Evolutionary conservation across 2,888 invertebrate genomes (phyloP), one percentile per base, ranked within the genome.

Genomic region (Portevinia maculata): DNA sequence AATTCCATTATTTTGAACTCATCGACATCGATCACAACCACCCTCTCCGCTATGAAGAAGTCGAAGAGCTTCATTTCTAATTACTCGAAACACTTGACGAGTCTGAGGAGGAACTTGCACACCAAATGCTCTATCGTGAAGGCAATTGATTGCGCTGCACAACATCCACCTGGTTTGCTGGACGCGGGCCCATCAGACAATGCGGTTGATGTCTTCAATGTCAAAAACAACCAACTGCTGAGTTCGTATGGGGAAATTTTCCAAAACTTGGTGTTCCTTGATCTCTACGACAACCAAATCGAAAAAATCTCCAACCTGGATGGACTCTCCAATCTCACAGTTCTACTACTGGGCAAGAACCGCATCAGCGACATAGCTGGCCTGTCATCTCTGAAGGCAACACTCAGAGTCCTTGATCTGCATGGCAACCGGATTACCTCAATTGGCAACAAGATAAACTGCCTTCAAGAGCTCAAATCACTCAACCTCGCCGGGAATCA

Each of bases 211-310:
- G 86, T 86, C n/a, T 78, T 90, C 13, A 87, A 87, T 60, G 89
- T 90, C 5, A 89, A 89, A 76, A 90, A 90, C 62, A 89, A 89
- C 34, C 90, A 90, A 57, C 74, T 89, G 0, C 84, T 86, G 9
- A 87, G 87, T 21, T 86, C 85, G 30, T 91, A 91, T 59, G 90
- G 90, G 11, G 84, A 62, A 44, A 88, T 89, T 52, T 90, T 90
- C 69, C 87, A 89, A 69, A 94, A 95, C 90, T 92, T 98, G 74
- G 97, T 98, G 15, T 98, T 98, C 90, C 93, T 98, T 74, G 98
- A 98, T 91, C 93, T 98, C 71, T 98, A 98, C 89, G 97, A 98
- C 91, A 98, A 98, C 91, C 97, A 98, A 90, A 94, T 98, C 83
- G 98, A 98, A 85, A 94, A 94, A 88, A 95, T 98, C 79, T 93